These are phyloP conservation scores for human DNA, from an alignment of 2,113 vertebrate species.

Conservation along the genomic window GRCh38 chr9:3269501-3270000, in stretches of 20 bases:
- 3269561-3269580: slow-evolving; percentile 39
- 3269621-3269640: slow-evolving; percentile 66
- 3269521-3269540: slow-evolving; percentile 51
- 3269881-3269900: slow-evolving; percentile 51
- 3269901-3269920: slow-evolving; percentile 10
- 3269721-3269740: slow-evolving; percentile 2
- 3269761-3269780: slow-evolving; percentile 51
- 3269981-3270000: slow-evolving; percentile 57
- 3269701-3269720: slow-evolving; percentile 43
- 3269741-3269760: slow-evolving; percentile 59
- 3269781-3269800: slow-evolving; percentile 56
- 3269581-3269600: slow-evolving; percentile 45
- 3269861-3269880: slow-evolving; percentile 67
- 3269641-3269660: slow-evolving; percentile 2
- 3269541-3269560: slow-evolving; percentile 42
- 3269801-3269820: slow-evolving; percentile 44
- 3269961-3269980: not conserved
- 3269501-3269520: slow-evolving; percentile 61
- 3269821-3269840: slow-evolving; percentile 65
- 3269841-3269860: slow-evolving; percentile 47
- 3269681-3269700: slow-evolving; percentile 61
- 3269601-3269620: slow-evolving; percentile 69
- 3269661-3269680: slow-evolving; percentile 69
- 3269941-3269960: not conserved
- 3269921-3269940: slow-evolving; percentile 45